Evolutionary conservation across 2,888 invertebrate species (phyloP), one percentile per base, ranked within the genome.

Genomic region (Thecophora atra): DNA sequence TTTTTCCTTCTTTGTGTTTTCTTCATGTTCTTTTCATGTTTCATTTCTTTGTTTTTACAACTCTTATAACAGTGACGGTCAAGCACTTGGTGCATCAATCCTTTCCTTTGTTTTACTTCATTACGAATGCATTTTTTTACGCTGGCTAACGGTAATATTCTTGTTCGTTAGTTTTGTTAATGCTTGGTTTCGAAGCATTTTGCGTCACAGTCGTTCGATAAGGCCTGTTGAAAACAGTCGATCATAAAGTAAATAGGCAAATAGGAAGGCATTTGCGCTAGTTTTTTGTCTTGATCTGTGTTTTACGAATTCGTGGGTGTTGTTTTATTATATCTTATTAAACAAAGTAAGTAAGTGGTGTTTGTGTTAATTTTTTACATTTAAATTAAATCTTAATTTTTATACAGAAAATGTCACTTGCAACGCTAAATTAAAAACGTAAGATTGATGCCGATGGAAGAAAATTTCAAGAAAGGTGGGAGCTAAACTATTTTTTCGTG

Each of bases 21-120:
- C 44, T 44, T 44, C 44, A 44, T 44, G 44, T 44, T 44, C 44
- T 44, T 44, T 44, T 44, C 44, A 44, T 44, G 44, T 13, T 44
- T 44, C 44, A 44, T 44, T 44, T 44, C 44, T 44, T 44, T 44
- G 44, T 44, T 44, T 44, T 44, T 44, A 44, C 44, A 44, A 44
- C 44, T 44, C 44, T 44, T 44, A 44, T 44, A 44, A 44, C 44
- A 44, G 44, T 44, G 44, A 44, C 44, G 44, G 44, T 44, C 44
- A 44, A 44, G 44, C 44, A 44, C 44, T 44, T 44, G 44, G 44
- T 44, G 44, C 44, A 7, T 11, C 44, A 44, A 44, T 44, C 44
- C 44, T 44, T 44, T 44, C 44, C 44, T 44, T 44, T 44, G 44
- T 44, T 44, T 44, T 44, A 44, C 44, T 44, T 44, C 44, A 44